Base-by-base conservation (phyloP, 2,797 vertebrate genomes). In the Centropyge bicolor region DNA sequence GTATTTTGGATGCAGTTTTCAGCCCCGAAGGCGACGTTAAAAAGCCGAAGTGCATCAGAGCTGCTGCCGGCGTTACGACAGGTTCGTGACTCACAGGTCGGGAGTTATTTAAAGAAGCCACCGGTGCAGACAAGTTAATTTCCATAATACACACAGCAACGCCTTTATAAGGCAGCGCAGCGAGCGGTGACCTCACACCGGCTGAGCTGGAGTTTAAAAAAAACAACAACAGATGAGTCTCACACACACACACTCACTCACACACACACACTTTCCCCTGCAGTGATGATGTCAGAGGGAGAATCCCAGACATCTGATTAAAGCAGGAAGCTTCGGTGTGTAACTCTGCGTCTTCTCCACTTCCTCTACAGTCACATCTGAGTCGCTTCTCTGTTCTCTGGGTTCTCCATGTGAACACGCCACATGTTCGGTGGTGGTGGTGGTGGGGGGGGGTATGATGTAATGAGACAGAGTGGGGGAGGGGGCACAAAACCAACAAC, bases 281-380 rank as follows among this genome's bases (percentile, higher is more conserved):
- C 51, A 48, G 65, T 59, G 78, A 52, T 91, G 89, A 92, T 70
- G 87, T 89, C 83, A 19, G 12, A 66, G 85, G 88, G 90, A 87
- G 88, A 91, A 91, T 90, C 90, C 88, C 89, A 91, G 91, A 91
- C 88, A 67, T 89, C 69, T 91, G 87, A 87, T 80, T 46, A 76
- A 51, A 82, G 46, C 88, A 67, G 82, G 81, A 89, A 74, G 67
- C 74, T 57, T 68, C 0, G 0, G 35, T 81, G 86, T 22, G 86
- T 86, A 69, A 73, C 65, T 19, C 63, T 35, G 17, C 5, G 86
- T 82, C 90, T 60, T 86, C 56, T n/a, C 64, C 6, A n/a, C 73
- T 90, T 90, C 89, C 88, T 89, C 74, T 81, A 70, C 86, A 87
- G 48, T 88, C 88, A 89, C 24, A 62, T 38, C 52, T 88, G 87